These are phyloP conservation scores for Syncerus caffer DNA, from an alignment of 2,797 vertebrate genomes.

Conservation along the genomic window DNA sequence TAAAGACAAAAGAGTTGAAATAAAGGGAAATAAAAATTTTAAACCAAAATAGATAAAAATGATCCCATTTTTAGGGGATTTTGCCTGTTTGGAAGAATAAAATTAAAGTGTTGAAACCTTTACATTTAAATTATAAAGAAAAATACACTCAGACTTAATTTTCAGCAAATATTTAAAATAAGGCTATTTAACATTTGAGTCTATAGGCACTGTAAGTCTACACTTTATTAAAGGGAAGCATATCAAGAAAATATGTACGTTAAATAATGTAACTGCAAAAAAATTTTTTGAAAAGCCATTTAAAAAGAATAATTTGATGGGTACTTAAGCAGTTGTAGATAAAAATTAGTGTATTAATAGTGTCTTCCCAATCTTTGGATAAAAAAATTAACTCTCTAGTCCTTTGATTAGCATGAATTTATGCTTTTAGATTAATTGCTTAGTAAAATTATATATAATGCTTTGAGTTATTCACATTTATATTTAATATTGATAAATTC, in stretches of 20 bases:
- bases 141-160: slow-evolving; percentile 23
- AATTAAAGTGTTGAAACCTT: slow-evolving; percentile 28
- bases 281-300: neutral
- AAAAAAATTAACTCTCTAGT: neutral
- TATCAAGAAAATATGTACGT: slow-evolving; percentile 19
- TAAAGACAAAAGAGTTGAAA: slow-evolving; percentile 36
- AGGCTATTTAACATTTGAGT: slow-evolving; percentile 51
- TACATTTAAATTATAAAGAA: slow-evolving; percentile 36
- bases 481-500: slow-evolving; percentile 56
- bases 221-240: slow-evolving; percentile 57
- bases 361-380: slow-evolving; percentile 38
- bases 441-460: slow-evolving; percentile 48
- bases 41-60: slow-evolving; percentile 50
- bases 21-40: slow-evolving; percentile 46
- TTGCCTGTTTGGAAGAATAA: slow-evolving; percentile 44
- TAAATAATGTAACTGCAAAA: slow-evolving; percentile 14
- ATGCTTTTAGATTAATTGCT: slow-evolving; percentile 59
- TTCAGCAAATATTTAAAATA: slow-evolving; percentile 54
- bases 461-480: slow-evolving; percentile 58
- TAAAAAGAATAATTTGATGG: slow-evolving; percentile 17
- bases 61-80: slow-evolving; percentile 45
- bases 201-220: slow-evolving; percentile 38
- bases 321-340: slow-evolving; percentile 42
- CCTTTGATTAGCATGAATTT: slow-evolving; percentile 57
- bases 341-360: slow-evolving; percentile 36